These are phyloP conservation scores for Leptinotarsa lineolata DNA, from an alignment of 1,140 invertebrate species.

Conservation along the genomic window DNA sequence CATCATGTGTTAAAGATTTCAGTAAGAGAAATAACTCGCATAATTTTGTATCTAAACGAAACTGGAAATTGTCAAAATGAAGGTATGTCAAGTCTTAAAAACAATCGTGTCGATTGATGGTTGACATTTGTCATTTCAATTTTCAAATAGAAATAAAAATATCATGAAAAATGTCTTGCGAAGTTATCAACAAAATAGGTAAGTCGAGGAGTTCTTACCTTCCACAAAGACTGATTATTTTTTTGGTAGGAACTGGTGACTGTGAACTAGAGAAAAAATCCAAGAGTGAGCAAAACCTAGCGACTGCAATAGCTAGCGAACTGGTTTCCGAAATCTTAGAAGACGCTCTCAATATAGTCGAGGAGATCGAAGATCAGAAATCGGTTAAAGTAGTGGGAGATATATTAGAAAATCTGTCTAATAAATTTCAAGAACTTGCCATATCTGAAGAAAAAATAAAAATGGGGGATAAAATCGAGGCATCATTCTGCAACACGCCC, in stretches of 20 bases:
- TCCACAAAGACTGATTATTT: neutral
- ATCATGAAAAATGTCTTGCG: conserved; percentile 26
- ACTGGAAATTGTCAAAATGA: neutral
- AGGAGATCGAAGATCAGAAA: conserved; percentile 29
- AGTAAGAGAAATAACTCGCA: conserved; percentile 10
- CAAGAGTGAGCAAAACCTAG: neutral
- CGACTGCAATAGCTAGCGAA: conserved; percentile 36
- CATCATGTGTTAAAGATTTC: conserved; percentile 7
- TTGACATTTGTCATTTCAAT: conserved; percentile 29
- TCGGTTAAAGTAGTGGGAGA: conserved; percentile 29
- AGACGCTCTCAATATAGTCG: conserved; percentile 39
- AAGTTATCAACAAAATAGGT: conserved; percentile 25
- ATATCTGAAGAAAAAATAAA: conserved; percentile 26
- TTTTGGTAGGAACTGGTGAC: conserved; percentile 20
- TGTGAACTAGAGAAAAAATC: conserved; percentile 16
- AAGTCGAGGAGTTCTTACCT: neutral
- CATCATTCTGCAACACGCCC: conserved; percentile 6
- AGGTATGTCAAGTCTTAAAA: conserved; percentile 7
- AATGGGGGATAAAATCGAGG: conserved; percentile 15
- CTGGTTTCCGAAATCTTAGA: conserved; percentile 44
- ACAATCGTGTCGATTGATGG: neutral
- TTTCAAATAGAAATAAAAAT: conserved; percentile 2
- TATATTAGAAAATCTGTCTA: conserved; percentile 35
- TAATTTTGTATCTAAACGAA: conserved; percentile 24
- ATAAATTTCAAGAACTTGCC: conserved; percentile 21